phyloP scores from a whole-genome alignment of 2,888 invertebrate species.

The Lasius fuliginosus region DNA sequence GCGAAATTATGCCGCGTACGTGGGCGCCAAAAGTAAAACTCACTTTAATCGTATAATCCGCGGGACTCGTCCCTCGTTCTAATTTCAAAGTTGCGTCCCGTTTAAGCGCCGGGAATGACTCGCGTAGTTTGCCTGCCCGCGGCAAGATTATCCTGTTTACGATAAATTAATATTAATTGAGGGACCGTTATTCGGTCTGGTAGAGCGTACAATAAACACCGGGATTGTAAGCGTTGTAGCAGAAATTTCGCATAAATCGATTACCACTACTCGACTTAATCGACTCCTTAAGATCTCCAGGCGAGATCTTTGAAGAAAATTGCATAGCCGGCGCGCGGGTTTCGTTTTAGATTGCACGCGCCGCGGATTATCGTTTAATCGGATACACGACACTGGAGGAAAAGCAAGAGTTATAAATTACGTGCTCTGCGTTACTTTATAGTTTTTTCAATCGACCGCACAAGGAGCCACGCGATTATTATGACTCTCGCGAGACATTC shows the following conservation, averaged over 20 bases:
- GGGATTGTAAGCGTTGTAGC: neutral
- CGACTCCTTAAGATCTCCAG: conserved; percentile 23
- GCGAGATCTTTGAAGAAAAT: conserved; percentile 40
- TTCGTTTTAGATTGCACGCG: conserved; percentile 43
- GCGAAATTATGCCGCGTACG: conserved; percentile 36
- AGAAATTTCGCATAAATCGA: conserved; percentile 8
- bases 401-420: conserved; percentile 53
- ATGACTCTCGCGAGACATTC: conserved; percentile 44
- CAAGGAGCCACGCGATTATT: conserved; percentile 32
- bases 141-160: conserved; percentile 46
- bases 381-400: conserved; percentile 25
- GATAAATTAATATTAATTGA: conserved; percentile 32
- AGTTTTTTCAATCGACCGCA: conserved; percentile 29
- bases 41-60: conserved; percentile 50
- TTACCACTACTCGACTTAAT: conserved; percentile 10
- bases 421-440: conserved; percentile 39
- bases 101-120: conserved; percentile 10
- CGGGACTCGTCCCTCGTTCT: conserved; percentile 25
- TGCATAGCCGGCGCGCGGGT: conserved; percentile 24
- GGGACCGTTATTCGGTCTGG: conserved; percentile 6
- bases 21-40: conserved; percentile 46
- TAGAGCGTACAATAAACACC: neutral
- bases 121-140: conserved; percentile 21
- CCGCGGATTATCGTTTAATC: conserved; percentile 42
- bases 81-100: conserved; percentile 38